Evolutionary conservation across 2,113 vertebrate genomes (phyloP), one percentile per base, ranked within the genome.

Genomic region (Orientallactaga bullata): DNA sequence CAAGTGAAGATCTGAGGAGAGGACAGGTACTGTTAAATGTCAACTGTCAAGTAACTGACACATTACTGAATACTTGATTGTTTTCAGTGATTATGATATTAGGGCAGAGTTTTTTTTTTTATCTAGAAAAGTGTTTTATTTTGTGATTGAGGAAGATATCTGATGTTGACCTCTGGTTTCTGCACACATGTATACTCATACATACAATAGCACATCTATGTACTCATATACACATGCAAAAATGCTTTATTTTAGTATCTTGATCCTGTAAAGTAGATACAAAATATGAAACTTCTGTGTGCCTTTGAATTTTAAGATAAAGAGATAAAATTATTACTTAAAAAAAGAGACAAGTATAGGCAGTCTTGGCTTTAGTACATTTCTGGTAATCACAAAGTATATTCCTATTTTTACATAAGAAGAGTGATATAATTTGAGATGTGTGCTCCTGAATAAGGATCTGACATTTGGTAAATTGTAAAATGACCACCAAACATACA

Each of bases 1-100:
- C 68, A 97, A 95, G 78, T 95, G 95, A 96, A 97, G 95, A 96
- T 95, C 91, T 96, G 90, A 96, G 94, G 95, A 91, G 78, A 96
- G 82, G 93, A 95, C 90, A 96, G 95, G 93, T 96, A 96, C 93
- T 94, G 73, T 94, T 97, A 89, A 87, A 94, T 95, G 93, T 95
- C 82, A 95, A 20, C 91, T 88, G 73, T 95, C 68, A 76, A 95
- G 69, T 96, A 89, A 93, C 90, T 91, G 89, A 91, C 73, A 92
- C 78, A 95, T 91, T 94, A 91, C 82, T 95, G 84, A 94, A 95
- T 85, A 95, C 58, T 92, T 92, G 55, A 73, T 95, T 93, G 78
- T 96, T 96, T 96, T 95, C 51, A 91, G 85, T 92, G 82, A 95
- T 95, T 96, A 63, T 89, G 37, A 63, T 91, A 81, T 80, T 23